phyloP scores from a whole-genome alignment of 1,140 invertebrate genomes.

The Plodia interpunctella region DNA sequence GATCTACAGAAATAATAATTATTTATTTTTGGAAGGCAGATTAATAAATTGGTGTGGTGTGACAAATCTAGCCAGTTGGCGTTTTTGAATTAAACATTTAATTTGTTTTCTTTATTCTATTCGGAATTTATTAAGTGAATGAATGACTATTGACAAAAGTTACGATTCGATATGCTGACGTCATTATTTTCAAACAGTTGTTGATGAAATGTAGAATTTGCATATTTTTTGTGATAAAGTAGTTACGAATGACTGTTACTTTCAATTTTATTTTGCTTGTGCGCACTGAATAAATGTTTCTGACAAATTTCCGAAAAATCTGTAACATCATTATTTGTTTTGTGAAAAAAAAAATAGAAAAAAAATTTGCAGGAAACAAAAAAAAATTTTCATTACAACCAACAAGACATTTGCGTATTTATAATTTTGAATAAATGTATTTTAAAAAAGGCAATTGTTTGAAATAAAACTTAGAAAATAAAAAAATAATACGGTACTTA shows the following conservation, averaged over 20 bases:
- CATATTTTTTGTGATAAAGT: background rate
- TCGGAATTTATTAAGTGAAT: conserved; percentile 37
- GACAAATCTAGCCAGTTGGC: conserved; percentile 57
- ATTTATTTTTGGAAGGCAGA: too few relatives aligned
- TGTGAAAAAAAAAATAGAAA: too few relatives aligned
- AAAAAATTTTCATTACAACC: too few relatives aligned
- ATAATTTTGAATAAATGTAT: too few relatives aligned
- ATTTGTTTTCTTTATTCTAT: conserved; percentile 64
- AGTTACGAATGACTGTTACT: background rate
- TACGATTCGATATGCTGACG: conserved; percentile 51
- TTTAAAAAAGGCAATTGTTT: too few relatives aligned
- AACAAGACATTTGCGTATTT: too few relatives aligned
- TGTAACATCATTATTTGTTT: too few relatives aligned
- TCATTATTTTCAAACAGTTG: conserved; percentile 43
- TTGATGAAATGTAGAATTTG: background rate
- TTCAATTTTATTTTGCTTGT: background rate
- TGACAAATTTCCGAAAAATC: too few relatives aligned
- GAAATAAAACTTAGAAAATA: too few relatives aligned
- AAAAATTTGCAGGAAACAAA: too few relatives aligned
- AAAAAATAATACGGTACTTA: too few relatives aligned
- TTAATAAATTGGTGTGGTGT: conserved; percentile 37
- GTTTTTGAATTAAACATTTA: conserved; percentile 65
- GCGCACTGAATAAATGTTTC: too few relatives aligned
- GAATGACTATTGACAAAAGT: conserved; percentile 31
- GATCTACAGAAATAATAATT: background rate